Base-by-base conservation (phyloP, 1,140 invertebrate genomes). In the Proales similis region DNA sequence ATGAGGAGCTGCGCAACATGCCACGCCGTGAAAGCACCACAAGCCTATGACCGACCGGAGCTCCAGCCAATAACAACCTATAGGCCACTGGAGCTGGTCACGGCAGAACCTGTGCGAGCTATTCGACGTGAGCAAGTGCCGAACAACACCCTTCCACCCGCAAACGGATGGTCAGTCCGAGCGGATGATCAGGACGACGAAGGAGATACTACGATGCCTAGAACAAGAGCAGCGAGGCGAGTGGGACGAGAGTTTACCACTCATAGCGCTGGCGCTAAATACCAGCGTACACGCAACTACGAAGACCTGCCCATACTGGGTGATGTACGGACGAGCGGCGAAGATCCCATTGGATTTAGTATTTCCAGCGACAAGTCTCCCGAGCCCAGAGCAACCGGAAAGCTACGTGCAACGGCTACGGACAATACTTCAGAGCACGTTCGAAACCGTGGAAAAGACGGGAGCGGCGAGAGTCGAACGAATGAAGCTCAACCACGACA, bases 81-180 rank as follows among this genome's bases (percentile, higher is more conserved):
- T 14, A 29, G 22, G 38, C 48, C 48, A 26, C 22, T 49, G 14
- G 48, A 49, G 38, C 32, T 49, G 9, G 38, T 49, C n/a, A 49
- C 48, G 22, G 63, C 72, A 5, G 72, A 65, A 17, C 11, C 48
- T 7, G 42, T 65, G 45, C 26, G 22, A 53, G 29, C 14, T 19
- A 12, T 48, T 48, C 1, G 46, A 48, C 20, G 22, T 48, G 7
- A 48, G 19, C 12, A 17, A 22, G 7, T 48, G 26, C 12, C 47
- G 47, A 32, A 30, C 47, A 12, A 32, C 47, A 14, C 22, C 47
- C 6, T 49, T 32, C 47, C 47, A 49, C 27, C 26, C 47, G 36
- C 6, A 49, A 2, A 14, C 29, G 30, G 36, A 49, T 29, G 47
- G 47, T 11, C 6, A 29, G 24, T 19, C 36, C 22, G 47, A 49